phyloP scores from a whole-genome alignment of 2,888 invertebrate genomes.

The Diaphora mendica region DNA sequence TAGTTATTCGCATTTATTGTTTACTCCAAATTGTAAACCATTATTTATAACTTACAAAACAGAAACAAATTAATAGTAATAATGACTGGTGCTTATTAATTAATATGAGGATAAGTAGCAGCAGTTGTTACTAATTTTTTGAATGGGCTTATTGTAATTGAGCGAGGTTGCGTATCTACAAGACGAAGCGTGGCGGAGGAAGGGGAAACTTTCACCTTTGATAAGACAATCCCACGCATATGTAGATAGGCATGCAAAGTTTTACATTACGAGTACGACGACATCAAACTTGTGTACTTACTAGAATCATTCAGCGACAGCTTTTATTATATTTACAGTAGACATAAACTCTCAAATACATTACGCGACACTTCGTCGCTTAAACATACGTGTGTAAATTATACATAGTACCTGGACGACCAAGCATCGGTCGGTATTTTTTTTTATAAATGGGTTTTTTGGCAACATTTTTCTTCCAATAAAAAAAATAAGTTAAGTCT shows the following conservation, averaged over 20 bases:
- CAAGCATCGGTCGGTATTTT: too few species aligned
- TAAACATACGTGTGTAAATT: not conserved
- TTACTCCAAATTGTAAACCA: not conserved
- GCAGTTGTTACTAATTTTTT: not conserved
- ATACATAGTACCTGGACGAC: too few species aligned
- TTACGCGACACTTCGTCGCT: not conserved
- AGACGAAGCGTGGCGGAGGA: conserved; percentile 54
- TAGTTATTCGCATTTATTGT: not conserved
- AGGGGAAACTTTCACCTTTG: conserved; percentile 65
- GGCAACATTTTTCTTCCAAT: too few species aligned
- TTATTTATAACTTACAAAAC: not conserved
- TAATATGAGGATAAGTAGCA: conserved; percentile 7
- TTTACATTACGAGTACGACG: conserved; percentile 53
- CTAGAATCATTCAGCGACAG: conserved; percentile 6
- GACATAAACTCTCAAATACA: not conserved
- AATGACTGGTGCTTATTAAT: conserved; percentile 8
- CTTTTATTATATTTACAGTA: conserved; percentile 5
- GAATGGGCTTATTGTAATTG: conserved; percentile 25
- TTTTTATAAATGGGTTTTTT: too few species aligned
- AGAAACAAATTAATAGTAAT: not conserved
- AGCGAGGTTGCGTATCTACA: conserved; percentile 32
- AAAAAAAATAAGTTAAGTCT: too few species aligned
- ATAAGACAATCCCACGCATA: conserved; percentile 60
- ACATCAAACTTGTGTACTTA: conserved; percentile 37
- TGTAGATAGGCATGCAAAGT: conserved; percentile 43